These are phyloP conservation scores for Pardosa pseudoannulata DNA, from an alignment of 2,888 invertebrate genomes.

Conservation along the genomic window DNA sequence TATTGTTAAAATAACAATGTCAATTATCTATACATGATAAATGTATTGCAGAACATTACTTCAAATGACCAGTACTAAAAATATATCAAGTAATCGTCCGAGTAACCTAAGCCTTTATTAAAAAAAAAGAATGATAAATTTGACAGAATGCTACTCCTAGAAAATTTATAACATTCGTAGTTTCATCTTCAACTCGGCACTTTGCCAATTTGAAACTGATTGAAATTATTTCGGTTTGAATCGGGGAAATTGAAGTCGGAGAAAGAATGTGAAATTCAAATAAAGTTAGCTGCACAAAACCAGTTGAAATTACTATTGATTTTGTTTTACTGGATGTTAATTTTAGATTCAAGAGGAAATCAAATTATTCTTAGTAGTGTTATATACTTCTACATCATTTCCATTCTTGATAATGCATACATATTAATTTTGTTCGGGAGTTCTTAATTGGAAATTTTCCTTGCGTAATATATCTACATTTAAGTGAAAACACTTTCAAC, in stretches of 20 bases:
- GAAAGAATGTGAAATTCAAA: background rate
- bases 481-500: too few relatives aligned
- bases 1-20: background rate
- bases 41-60: background rate
- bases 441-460: too few relatives aligned
- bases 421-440: too few relatives aligned
- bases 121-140: conserved; percentile 10
- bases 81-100: background rate
- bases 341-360: too few relatives aligned
- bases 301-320: background rate
- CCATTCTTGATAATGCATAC: too few relatives aligned
- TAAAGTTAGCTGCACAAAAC: background rate
- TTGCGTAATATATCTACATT: too few relatives aligned
- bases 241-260: background rate
- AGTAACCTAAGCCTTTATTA: background rate
- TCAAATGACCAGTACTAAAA: background rate
- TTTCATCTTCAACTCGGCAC: conserved; percentile 6
- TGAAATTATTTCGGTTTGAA: conserved; percentile 9
- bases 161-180: background rate
- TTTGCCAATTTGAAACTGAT: conserved; percentile 8
- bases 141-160: background rate
- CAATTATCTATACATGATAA: background rate
- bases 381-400: too few relatives aligned
- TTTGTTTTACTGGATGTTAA: too few relatives aligned
- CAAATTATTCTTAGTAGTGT: too few relatives aligned